Evolutionary conservation across 1,140 invertebrate genomes (phyloP).

Genomic region (Zaprionus camerounensis): DNA sequence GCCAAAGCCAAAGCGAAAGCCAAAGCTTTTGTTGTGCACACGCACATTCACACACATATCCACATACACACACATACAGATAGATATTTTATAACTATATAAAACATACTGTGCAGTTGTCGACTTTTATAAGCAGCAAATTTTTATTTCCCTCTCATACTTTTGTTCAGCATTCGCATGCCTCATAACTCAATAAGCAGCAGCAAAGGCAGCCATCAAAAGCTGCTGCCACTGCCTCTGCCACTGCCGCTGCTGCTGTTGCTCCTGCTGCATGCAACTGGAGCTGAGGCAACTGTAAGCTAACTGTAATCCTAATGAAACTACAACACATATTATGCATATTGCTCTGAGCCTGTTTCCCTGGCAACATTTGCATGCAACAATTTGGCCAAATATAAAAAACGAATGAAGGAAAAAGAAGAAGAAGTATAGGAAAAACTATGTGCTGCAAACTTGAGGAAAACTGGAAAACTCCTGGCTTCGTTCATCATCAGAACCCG

Average conservation of each 20-base stretch:
- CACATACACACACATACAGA: slow-evolving; percentile 27
- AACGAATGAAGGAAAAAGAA: slow-evolving; percentile 23
- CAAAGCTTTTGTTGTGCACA: slow-evolving; percentile 74
- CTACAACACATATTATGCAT: slow-evolving; percentile 70
- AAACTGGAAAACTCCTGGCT: slow-evolving; percentile 41
- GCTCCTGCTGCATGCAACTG: slow-evolving; percentile 3
- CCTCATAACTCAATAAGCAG: slow-evolving; percentile 82
- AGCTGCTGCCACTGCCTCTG: slow-evolving; percentile 20
- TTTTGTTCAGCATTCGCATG: slow-evolving; percentile 72
- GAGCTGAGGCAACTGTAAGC: slow-evolving; percentile 58
- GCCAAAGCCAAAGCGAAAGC: slow-evolving; percentile 65
- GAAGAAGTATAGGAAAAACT: slow-evolving; percentile 13
- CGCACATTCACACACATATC: slow-evolving; percentile 47
- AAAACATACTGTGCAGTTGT: slow-evolving; percentile 49
- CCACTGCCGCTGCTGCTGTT: slow-evolving; percentile 1
- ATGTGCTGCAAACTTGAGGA: slow-evolving; percentile 40
- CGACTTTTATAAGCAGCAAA: slow-evolving; percentile 81
- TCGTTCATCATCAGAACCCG: slow-evolving; percentile 12
- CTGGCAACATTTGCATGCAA: slow-evolving; percentile 74
- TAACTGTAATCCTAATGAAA: slow-evolving; percentile 83
- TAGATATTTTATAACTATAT: slow-evolving; percentile 50
- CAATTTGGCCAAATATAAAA: slow-evolving; percentile 70
- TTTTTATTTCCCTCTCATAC: slow-evolving; percentile 70
- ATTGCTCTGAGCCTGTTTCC: slow-evolving; percentile 24
- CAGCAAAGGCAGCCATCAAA: slow-evolving; percentile 40